phyloP scores from a whole-genome alignment of 2,113 vertebrate genomes.

The Boleophthalmus pectinirostris region DNA sequence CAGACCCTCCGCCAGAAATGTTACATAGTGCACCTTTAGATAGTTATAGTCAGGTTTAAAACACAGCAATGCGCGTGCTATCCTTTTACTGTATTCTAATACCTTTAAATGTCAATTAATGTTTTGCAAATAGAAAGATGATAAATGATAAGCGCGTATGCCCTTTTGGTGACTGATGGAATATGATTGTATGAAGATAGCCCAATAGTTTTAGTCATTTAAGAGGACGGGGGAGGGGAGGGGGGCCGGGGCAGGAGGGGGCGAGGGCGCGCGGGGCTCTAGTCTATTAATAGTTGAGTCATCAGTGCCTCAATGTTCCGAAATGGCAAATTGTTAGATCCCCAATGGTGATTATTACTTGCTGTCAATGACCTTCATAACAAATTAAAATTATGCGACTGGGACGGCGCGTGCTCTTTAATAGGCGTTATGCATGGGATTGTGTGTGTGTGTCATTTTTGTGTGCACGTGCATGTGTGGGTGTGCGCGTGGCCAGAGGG shows the following conservation, averaged over 20 bases:
- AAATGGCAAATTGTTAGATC: constrained; percentile 84
- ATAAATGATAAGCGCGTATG: constrained; percentile 43
- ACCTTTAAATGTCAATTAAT: constrained; percentile 4
- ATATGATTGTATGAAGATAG: constrained; percentile 46
- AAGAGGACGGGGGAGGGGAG: constrained; percentile 52
- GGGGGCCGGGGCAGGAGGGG: constrained; percentile 37
- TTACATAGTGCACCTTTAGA: neutral
- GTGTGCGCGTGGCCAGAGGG: constrained; percentile 55
- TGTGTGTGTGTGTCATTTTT: constrained; percentile 44
- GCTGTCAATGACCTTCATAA: constrained; percentile 84
- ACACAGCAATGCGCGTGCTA: neutral
- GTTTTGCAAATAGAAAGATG: constrained; percentile 10
- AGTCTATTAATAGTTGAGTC: constrained; percentile 75
- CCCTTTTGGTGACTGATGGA: constrained; percentile 39
- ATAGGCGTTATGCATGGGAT: constrained; percentile 75
- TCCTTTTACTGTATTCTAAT: constrained; percentile 1
- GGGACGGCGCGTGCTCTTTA: constrained; percentile 78
- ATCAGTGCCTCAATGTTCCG: constrained; percentile 77
- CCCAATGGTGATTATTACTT: constrained; percentile 81
- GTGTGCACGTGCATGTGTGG: constrained; percentile 30
- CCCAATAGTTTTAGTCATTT: constrained; percentile 70
- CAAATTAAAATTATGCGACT: constrained; percentile 85
- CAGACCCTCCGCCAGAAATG: neutral
- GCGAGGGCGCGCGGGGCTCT: constrained; percentile 35
- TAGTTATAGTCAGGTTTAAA: neutral